Percentiles rank a stretch among this genome's conserved stretches.
phyloP scores from a whole-genome alignment of 1,140 invertebrate genomes.

The Achatina immaculata region DNA sequence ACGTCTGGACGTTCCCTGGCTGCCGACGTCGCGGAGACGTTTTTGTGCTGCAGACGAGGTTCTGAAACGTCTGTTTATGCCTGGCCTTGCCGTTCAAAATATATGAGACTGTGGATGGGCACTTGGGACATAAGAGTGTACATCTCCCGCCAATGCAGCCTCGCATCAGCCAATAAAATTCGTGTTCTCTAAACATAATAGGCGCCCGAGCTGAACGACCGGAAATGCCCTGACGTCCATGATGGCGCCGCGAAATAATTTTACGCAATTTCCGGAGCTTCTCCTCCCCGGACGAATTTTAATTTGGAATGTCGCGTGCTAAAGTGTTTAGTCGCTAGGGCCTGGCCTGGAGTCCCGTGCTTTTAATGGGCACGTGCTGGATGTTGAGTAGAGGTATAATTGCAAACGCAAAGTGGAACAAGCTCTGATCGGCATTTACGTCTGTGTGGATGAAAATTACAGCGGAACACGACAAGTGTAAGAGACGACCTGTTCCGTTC shows the following conservation, averaged over 20 bases:
- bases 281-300: constrained; percentile 11
- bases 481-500: background rate
- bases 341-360: background rate
- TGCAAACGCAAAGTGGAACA: constrained; percentile 11
- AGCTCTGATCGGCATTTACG: constrained; percentile 32
- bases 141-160: background rate
- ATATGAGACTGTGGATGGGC: no score
- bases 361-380: constrained; percentile 20
- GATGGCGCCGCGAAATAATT: constrained; percentile 33
- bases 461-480: background rate
- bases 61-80: no score
- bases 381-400: constrained; percentile 5
- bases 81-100: no score
- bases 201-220: background rate
- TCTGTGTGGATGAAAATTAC: background rate
- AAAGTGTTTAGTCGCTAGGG: constrained; percentile 27
- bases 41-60: no score
- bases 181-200: constrained; percentile 1
- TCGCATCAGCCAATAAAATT: background rate
- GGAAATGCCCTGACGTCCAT: constrained; percentile 20
- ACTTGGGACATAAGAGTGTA: no score
- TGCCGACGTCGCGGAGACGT: no score
- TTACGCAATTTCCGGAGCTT: constrained; percentile 32
- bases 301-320: constrained; percentile 31
- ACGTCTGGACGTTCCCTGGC: no score